Base-by-base conservation (phyloP, 2,797 vertebrate species). In the Myoxocephalus aenaeus region DNA sequence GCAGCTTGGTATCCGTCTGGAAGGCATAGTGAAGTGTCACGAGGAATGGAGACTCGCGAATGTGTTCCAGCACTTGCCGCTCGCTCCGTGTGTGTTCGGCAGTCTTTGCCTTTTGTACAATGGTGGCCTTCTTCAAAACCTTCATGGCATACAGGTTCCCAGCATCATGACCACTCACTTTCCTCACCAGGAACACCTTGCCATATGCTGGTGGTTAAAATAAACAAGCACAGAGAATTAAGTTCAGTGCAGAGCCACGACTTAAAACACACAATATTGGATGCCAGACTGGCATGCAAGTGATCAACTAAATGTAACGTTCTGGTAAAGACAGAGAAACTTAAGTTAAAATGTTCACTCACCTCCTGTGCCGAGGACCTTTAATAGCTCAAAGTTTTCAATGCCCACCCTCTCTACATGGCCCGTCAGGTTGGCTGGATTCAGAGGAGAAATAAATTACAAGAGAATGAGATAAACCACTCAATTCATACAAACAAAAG, bases 311-410 rank as follows among this genome's bases (percentile, higher is more conserved):
- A 69, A 64, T 62, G 54, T 69, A 13, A 27, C 20, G 2, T 57
- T 80, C 3, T 56, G 18, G 46, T 67, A 29, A 42, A 77, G 8
- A 70, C 4, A n/a, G 9, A 15, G 36, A 9, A 65, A n/a, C 22
- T 14, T 20, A 38, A 17, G n/a, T 65, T 17, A 27, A 40, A 17
- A 9, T 18, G 9, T 62, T 53, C 29, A 91, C 97, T 97, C 94
- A 99, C 98, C 98, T 95, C 98, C 98, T 72, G 98, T 99, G 91
- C 98, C 98, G 79, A 99, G 94, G 73, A 99, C 98, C 90, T 99
- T 99, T 70, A 99, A 91, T 1, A 99, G 96, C 92, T 99, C 98
- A 81, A 99, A 99, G 93, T 99, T 99, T 94, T 99, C 98, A 82
- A 99, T 99, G 84, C 98, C 98, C 87, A 99, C 98, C 79, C 97